Conservation (phyloP, 2,797 vertebrate genomes). For the Carapus acus region DNA sequence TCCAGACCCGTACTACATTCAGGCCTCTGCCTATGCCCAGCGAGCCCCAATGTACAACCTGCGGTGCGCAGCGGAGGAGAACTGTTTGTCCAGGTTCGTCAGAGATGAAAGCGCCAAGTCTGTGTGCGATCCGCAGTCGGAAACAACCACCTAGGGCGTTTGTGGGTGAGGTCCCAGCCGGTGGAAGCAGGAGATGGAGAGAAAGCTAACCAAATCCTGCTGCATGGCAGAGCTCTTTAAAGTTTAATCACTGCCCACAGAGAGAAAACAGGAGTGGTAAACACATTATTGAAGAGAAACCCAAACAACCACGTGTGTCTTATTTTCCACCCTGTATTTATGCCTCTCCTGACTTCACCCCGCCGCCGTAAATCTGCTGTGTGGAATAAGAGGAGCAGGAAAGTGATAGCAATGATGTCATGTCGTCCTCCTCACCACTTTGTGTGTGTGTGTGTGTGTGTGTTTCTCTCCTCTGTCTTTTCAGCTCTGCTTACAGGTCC, state of each 20-base stretch:
- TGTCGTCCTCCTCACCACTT: conserved; percentile 16
- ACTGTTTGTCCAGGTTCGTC: conserved; percentile 90
- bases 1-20: conserved; percentile 94
- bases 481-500: conserved; percentile 83
- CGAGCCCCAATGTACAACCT: conserved; percentile 95
- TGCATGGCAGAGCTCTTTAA: conserved; percentile 45
- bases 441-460: too few species aligned
- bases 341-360: conserved; percentile 27
- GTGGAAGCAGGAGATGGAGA: conserved; percentile 41
- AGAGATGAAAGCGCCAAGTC: conserved; percentile 17
- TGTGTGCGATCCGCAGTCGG: conserved; percentile 43
- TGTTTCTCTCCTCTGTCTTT: conserved; percentile 20
- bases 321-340: conserved; percentile 58
- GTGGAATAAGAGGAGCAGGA: conserved; percentile 26
- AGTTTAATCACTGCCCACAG: conserved; percentile 53
- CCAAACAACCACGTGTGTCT: conserved; percentile 51
- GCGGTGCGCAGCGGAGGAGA: conserved; percentile 93
- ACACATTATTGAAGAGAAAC: conserved; percentile 64
- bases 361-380: conserved; percentile 17
- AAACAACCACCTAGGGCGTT: conserved; percentile 51
- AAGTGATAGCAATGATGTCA: conserved; percentile 36
- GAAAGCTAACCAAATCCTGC: conserved; percentile 52
- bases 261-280: conserved; percentile 66
- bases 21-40: conserved; percentile 90
- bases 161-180: conserved; percentile 39